These are phyloP conservation scores for Amia ocellicauda DNA, from an alignment of 2,113 vertebrate species.

Conservation along the genomic window DNA sequence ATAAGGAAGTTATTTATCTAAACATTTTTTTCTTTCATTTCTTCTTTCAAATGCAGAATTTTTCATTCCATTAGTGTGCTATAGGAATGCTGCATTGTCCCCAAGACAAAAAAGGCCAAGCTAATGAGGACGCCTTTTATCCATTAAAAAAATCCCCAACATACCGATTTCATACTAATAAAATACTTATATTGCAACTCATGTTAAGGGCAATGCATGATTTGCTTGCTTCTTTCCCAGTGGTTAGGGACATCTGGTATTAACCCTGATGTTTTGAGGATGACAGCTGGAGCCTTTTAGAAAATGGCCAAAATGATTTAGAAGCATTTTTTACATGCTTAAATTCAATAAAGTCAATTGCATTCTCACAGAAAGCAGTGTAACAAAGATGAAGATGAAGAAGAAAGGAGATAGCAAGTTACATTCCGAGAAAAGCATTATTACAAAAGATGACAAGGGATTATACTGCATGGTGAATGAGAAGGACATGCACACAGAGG, in stretches of 20 bases:
- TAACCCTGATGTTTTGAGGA: not conserved
- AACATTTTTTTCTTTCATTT: no score
- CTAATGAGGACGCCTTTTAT: no score
- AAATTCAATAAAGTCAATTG: slow-evolving; percentile 7
- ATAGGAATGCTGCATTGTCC: no score
- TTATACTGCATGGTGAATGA: slow-evolving; percentile 19
- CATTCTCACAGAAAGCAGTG: not conserved
- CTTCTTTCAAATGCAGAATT: no score
- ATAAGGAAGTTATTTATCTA: no score
- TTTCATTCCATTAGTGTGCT: no score
- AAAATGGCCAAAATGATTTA: not conserved
- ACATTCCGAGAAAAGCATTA: slow-evolving; percentile 19
- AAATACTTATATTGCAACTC: no score
- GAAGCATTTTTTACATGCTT: not conserved
- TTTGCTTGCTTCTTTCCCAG: not conserved
- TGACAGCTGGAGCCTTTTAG: not conserved
- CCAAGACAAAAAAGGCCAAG: no score
- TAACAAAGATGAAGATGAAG: not conserved
- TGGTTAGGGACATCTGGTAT: not conserved
- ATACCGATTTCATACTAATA: no score
- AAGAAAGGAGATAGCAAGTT: not conserved
- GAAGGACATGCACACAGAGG: slow-evolving; percentile 24
- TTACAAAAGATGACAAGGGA: slow-evolving; percentile 12
- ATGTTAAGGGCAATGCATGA: no score
- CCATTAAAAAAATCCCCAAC: no score